Base-by-base conservation (phyloP, 2,888 invertebrate genomes). In the Portevinia maculata region DNA sequence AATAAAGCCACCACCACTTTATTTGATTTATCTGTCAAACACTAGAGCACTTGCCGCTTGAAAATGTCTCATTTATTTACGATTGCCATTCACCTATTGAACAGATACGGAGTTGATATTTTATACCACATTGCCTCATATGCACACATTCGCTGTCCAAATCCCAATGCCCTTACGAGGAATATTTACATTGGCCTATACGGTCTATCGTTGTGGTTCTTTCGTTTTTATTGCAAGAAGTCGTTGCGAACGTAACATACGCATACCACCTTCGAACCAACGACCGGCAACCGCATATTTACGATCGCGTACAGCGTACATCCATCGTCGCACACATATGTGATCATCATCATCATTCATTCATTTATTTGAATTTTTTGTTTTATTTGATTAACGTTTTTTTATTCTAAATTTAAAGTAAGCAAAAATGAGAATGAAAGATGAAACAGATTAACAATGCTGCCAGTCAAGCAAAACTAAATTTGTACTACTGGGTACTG, bases 41-140 rank as follows among this genome's bases (percentile, higher is more conserved):
- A 52, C 37, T 52, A 41, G 50, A 24, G 24, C 24, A 24, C 24
- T 24, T 24, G 24, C 5, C 52, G 17, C 32, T 53, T 30, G 24
- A 15, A 55, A 55, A 24, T 44, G 37, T 34, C 21, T 55, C 34
- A 24, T 34, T 44, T 44, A 44, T 44, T 9, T 11, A 21, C 15
- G 44, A 24, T 5, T 5, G 44, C 53, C 67, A 46, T 24, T 67
- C 67, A 67, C 67, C 44, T 67, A 8, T 53, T 55, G 24, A 55
- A 67, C 55, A 67, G 44, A 55, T 67, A 67, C 55, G 67, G 53
- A 32, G 21, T 34, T 55, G 34, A 55, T 30, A 67, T 55, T 44
- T 55, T 34, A 55, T 67, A 55, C 44, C 55, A 55, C 53, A 44
- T 67, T 67, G 65, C 53, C 44, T 34, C 44, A 53, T 15, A 53